Evolutionary conservation across 1,140 invertebrate genomes (phyloP).

Genomic region (Drosophila sproati): DNA sequence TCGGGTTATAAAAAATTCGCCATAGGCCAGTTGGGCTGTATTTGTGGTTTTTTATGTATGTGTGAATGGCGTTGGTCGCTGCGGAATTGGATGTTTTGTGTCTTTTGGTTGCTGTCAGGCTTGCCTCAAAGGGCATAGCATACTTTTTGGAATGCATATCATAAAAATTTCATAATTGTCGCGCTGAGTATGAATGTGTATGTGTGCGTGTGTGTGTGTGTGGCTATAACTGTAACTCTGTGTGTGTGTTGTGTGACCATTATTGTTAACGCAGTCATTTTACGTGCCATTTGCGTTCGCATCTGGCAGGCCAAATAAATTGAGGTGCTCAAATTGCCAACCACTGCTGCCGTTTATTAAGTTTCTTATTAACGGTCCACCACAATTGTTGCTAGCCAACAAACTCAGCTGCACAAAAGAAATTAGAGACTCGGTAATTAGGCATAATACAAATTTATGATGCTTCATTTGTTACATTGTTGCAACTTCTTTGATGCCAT

Average conservation of each 20-base stretch:
- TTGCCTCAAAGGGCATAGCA: constrained; percentile 60
- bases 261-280: constrained; percentile 51
- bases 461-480: constrained; percentile 15
- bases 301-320: constrained; percentile 64
- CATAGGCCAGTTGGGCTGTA: background rate
- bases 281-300: constrained; percentile 67
- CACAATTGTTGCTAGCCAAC: constrained; percentile 24
- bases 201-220: constrained; percentile 6
- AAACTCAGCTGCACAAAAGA: background rate
- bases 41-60: background rate
- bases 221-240: constrained; percentile 23
- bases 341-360: constrained; percentile 30
- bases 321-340: constrained; percentile 25
- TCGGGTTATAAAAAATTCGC: no score
- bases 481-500: background rate
- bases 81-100: constrained; percentile 41
- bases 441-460: constrained; percentile 16
- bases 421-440: constrained; percentile 22
- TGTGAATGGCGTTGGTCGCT: constrained; percentile 19
- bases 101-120: constrained; percentile 47
- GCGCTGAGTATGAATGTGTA: constrained; percentile 48
- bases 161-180: constrained; percentile 80
- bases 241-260: constrained; percentile 43
- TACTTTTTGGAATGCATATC: constrained; percentile 63
- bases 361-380: constrained; percentile 22